These are phyloP conservation scores for Camptogramma bilineatum DNA, from an alignment of 2,888 invertebrate species.

Conservation along the genomic window DNA sequence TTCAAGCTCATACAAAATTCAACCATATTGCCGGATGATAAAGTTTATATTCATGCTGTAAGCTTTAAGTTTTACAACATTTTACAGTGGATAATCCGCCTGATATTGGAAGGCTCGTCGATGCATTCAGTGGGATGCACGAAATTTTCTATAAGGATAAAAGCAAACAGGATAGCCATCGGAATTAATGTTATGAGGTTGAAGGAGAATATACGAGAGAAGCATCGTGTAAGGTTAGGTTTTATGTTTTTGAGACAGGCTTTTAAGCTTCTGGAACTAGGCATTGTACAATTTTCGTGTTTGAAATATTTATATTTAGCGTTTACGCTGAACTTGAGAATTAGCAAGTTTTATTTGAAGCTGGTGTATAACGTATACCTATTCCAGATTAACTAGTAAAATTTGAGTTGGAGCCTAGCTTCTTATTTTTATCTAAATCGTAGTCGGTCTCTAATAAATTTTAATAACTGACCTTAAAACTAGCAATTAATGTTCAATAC, in stretches of 20 bases:
- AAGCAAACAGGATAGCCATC: constrained; percentile 84
- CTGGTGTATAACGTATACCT: too few species aligned
- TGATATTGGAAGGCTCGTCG: constrained; percentile 83
- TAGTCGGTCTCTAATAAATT: too few species aligned
- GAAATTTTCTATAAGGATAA: constrained; percentile 85
- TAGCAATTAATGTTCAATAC: too few species aligned
- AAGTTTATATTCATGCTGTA: constrained; percentile 55
- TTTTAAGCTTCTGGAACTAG: constrained; percentile 12
- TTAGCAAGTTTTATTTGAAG: too few species aligned
- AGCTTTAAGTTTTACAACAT: constrained; percentile 68
- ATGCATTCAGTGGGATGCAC: constrained; percentile 83
- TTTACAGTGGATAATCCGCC: constrained; percentile 78
- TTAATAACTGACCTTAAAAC: too few species aligned
- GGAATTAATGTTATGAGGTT: constrained; percentile 70
- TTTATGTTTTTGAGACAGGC: neutral
- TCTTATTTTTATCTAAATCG: too few species aligned
- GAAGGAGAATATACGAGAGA: constrained; percentile 34
- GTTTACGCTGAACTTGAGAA: too few species aligned
- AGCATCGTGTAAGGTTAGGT: constrained; percentile 18
- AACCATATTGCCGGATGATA: constrained; percentile 53
- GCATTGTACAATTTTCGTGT: neutral
- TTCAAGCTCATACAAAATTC: constrained; percentile 52
- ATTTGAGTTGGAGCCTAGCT: too few species aligned
- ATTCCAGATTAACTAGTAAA: too few species aligned
- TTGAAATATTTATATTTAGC: too few species aligned